These are phyloP conservation scores for Isichthys henryi DNA, from an alignment of 2,113 vertebrate species.

Conservation along the genomic window DNA sequence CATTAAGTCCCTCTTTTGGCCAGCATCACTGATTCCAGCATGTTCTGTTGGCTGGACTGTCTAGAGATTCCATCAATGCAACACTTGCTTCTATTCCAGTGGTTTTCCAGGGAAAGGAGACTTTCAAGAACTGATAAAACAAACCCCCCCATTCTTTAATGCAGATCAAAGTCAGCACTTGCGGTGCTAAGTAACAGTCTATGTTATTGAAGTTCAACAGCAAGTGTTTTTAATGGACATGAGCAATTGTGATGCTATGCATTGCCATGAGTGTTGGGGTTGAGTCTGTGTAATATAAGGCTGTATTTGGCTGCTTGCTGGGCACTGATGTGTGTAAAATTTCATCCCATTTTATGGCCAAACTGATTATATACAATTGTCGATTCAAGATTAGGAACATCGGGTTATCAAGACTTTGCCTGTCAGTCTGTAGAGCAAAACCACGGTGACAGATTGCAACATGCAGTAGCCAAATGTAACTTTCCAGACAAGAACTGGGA, in stretches of 20 bases:
- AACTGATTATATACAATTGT: not conserved
- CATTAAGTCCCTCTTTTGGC: not conserved
- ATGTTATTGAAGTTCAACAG: not conserved
- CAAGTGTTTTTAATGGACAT: not conserved
- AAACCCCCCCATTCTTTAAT: not conserved
- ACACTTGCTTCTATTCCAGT: not conserved
- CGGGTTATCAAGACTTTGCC: not conserved
- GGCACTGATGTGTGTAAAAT: not conserved
- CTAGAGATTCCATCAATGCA: not conserved
- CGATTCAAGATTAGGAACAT: not conserved
- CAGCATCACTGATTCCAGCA: not conserved
- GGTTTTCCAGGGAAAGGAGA: not conserved
- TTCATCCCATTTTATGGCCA: not conserved
- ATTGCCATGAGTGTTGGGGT: not conserved
- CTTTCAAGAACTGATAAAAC: not conserved
- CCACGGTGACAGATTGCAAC: not conserved
- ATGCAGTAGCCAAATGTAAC: not conserved
- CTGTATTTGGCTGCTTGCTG: not conserved
- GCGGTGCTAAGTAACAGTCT: not conserved
- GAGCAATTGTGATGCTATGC: not conserved
- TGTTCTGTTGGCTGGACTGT: not conserved
- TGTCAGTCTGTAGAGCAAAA: not conserved
- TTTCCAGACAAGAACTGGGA: not conserved
- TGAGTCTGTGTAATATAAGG: not conserved
- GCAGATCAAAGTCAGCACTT: not conserved